These are phyloP conservation scores for Platycheirus albimanus DNA, from an alignment of 2,888 invertebrate species.

Conservation along the genomic window DNA sequence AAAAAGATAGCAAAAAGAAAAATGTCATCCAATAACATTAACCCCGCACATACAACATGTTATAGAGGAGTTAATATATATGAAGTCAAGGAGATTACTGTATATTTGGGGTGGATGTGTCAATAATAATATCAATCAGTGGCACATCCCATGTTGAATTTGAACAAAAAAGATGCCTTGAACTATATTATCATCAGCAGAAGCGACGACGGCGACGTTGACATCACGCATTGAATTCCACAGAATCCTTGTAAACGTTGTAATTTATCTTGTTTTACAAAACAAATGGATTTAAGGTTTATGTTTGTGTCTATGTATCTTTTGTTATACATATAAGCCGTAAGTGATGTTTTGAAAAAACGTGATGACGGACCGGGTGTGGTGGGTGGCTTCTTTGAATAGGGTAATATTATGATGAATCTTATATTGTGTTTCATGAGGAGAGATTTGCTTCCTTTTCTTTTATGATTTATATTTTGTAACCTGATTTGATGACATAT, in stretches of 20 bases:
- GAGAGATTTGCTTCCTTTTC: not conserved
- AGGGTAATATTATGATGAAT: constrained; percentile 6
- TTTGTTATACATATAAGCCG: not conserved
- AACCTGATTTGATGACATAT: constrained; percentile 12
- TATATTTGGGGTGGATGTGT: constrained; percentile 65
- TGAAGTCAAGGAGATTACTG: constrained; percentile 46
- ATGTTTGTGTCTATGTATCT: not conserved
- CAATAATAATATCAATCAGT: constrained; percentile 72
- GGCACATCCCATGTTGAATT: constrained; percentile 33
- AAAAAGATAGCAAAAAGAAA: constrained; percentile 41
- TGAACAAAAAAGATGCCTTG: not conserved
- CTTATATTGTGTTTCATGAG: not conserved
- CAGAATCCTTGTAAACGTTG: constrained; percentile 37
- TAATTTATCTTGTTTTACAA: constrained; percentile 65
- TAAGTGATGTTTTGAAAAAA: constrained; percentile 45
- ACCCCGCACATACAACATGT: no score
- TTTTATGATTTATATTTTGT: constrained; percentile 5
- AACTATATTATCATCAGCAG: constrained; percentile 32
- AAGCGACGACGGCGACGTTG: constrained; percentile 7
- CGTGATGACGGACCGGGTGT: constrained; percentile 33
- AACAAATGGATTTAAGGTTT: constrained; percentile 52
- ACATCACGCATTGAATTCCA: constrained; percentile 29
- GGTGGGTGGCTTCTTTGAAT: constrained; percentile 2
- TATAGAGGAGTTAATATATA: no score
- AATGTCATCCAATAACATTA: constrained; percentile 46